phyloP scores from a whole-genome alignment of 2,888 invertebrate genomes.

The Dione vanillae region DNA sequence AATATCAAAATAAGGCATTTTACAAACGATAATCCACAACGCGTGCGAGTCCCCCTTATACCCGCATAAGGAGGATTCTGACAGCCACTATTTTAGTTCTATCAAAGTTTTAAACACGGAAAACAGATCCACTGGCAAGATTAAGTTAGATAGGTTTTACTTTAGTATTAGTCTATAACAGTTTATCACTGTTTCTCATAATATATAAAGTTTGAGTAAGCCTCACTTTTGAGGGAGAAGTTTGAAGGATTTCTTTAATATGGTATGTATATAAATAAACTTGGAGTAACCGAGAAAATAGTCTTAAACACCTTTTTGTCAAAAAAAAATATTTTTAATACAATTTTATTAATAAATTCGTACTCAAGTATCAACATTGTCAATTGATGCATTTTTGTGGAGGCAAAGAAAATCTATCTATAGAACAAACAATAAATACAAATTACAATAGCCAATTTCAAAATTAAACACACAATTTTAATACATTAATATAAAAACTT shows the following conservation, averaged over 20 bases:
- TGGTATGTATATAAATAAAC: neutral
- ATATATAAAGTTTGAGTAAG: neutral
- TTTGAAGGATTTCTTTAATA: neutral
- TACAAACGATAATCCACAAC: neutral
- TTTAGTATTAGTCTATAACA: conserved; percentile 1
- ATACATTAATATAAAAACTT: conserved; percentile 5
- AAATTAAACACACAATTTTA: neutral
- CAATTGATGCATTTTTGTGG: neutral
- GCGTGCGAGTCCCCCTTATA: conserved; percentile 4
- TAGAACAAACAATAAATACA: neutral
- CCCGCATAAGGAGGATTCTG: conserved; percentile 39
- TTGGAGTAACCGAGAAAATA: neutral
- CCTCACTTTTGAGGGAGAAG: neutral
- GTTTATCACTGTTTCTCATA: conserved; percentile 1
- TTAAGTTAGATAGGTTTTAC: conserved; percentile 26
- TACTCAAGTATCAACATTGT: neutral
- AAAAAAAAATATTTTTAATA: neutral
- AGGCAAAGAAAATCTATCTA: neutral
- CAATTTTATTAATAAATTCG: neutral
- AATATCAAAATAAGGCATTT: neutral
- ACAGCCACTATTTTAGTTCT: conserved; percentile 43
- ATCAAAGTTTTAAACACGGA: conserved; percentile 40
- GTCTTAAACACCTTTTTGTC: neutral
- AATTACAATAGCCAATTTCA: neutral
- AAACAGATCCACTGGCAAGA: conserved; percentile 38